Evolutionary conservation across 35 echinoderm and acorn worm genomes (phyloP).

Genomic region (Apostichopus californicus): DNA sequence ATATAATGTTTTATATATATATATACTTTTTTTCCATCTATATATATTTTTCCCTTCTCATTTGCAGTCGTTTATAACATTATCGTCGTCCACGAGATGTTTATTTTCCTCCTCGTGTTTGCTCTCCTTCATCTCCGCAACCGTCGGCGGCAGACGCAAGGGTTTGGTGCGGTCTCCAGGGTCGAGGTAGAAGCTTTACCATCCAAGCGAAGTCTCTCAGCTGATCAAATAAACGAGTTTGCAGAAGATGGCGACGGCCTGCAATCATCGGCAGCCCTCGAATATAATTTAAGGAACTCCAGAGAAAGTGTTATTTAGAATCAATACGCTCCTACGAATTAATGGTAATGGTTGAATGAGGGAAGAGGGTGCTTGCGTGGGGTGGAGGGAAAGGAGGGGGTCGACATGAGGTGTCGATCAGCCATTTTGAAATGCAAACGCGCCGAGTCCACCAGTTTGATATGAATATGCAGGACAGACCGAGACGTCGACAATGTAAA

Average conservation of each 20-base stretch:
- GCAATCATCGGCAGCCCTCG: background rate
- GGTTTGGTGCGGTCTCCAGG: background rate
- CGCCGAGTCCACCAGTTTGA: no score
- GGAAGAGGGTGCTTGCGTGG: no score
- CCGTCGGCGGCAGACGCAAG: slow-evolving; percentile 15
- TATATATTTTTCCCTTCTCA: no score
- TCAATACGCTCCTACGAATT: no score
- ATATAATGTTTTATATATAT: no score
- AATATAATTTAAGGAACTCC: slow-evolving; percentile 28
- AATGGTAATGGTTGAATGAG: no score
- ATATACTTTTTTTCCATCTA: no score
- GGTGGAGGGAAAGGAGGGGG: no score
- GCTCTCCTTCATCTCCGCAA: slow-evolving; percentile 3
- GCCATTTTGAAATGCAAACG: no score
- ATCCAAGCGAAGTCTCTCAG: background rate
- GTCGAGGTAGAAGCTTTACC: slow-evolving; percentile 17
- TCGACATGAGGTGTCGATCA: no score
- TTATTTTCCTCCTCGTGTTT: slow-evolving; percentile 9
- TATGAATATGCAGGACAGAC: no score
- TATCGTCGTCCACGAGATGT: slow-evolving; percentile 37
- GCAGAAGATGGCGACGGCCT: background rate
- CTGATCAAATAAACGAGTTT: background rate
- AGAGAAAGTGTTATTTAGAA: slow-evolving; percentile 16
- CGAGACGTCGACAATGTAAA: no score
- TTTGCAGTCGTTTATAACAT: slow-evolving; percentile 23